phyloP scores from a whole-genome alignment of 2,113 vertebrate genomes.

The Saimiri boliviensis region DNA sequence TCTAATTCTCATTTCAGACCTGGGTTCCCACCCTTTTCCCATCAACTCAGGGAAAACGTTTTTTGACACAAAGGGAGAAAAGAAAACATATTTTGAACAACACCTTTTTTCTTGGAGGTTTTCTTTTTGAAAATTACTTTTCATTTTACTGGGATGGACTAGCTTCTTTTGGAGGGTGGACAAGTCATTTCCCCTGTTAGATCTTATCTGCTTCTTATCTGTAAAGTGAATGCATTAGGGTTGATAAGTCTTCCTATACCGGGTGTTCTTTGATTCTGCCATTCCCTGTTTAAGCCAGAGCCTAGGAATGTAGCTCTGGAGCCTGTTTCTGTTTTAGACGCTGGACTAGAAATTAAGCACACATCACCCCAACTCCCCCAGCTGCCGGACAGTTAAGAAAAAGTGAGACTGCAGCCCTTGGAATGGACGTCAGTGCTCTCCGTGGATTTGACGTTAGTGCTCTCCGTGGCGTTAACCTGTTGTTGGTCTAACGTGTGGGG shows the following conservation, averaged over 20 bases:
- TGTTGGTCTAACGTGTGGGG: not conserved
- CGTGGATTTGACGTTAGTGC: not conserved
- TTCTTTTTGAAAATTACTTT: constrained; percentile 16
- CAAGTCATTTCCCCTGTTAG: constrained; percentile 4
- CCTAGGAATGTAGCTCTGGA: constrained; percentile 36
- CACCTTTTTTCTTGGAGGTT: not conserved
- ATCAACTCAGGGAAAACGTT: not conserved
- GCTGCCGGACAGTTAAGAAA: not conserved
- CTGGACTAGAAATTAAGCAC: not conserved
- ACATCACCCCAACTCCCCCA: not conserved
- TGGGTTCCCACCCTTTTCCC: not conserved
- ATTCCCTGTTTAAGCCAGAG: not conserved
- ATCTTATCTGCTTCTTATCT: constrained; percentile 59
- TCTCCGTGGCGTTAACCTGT: not conserved
- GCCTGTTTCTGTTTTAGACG: not conserved
- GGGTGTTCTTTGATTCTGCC: constrained; percentile 42
- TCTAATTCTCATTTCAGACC: not conserved
- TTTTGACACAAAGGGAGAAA: not conserved
- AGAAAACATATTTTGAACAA: not conserved
- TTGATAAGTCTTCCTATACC: not conserved
- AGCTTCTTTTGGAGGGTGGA: constrained; percentile 4
- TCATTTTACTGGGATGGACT: not conserved
- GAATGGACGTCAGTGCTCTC: not conserved
- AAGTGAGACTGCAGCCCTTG: not conserved
- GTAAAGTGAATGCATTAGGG: constrained; percentile 1